Conservation (phyloP, 1,140 invertebrate species). For the Fopius arisanus region DNA sequence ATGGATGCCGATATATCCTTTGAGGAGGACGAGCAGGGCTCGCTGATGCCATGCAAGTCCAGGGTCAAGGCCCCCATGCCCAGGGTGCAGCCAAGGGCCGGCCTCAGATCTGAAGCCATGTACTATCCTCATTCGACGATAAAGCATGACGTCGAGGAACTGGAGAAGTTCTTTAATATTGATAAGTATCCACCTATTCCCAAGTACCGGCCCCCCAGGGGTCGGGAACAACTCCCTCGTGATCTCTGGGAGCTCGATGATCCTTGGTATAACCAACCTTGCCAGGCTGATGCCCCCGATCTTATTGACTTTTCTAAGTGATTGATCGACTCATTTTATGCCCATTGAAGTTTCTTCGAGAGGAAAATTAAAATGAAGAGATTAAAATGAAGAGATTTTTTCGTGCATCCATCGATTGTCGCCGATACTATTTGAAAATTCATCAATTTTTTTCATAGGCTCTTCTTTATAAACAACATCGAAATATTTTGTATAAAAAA, state of each 20-base stretch:
- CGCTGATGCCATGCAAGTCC: slow-evolving; percentile 25
- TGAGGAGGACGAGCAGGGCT: slow-evolving; percentile 34
- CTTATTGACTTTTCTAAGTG: slow-evolving; percentile 27
- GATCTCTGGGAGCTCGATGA: slow-evolving; percentile 40
- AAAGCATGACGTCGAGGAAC: slow-evolving; percentile 33
- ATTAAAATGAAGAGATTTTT: too few relatives aligned
- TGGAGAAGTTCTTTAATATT: slow-evolving; percentile 46
- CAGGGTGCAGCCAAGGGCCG: neutral
- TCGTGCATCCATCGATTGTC: too few relatives aligned
- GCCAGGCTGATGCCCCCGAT: slow-evolving; percentile 14
- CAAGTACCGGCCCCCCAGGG: slow-evolving; percentile 25
- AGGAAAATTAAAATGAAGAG: too few relatives aligned
- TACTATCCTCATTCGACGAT: neutral
- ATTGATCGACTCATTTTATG: neutral
- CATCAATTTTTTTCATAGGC: too few relatives aligned
- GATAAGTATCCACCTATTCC: slow-evolving; percentile 31
- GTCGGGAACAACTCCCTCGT: slow-evolving; percentile 21
- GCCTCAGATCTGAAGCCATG: neutral
- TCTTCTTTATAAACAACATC: too few relatives aligned
- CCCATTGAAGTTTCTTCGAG: neutral
- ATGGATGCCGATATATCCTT: slow-evolving; percentile 34
- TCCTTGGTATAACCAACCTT: slow-evolving; percentile 30
- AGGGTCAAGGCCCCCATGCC: slow-evolving; percentile 34
- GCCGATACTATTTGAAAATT: too few relatives aligned
- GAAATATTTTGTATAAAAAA: too few relatives aligned